Evolutionary conservation across 2,888 invertebrate genomes (phyloP), one percentile per base, ranked within the genome.

Genomic region (Caenorhabditis sp.): DNA sequence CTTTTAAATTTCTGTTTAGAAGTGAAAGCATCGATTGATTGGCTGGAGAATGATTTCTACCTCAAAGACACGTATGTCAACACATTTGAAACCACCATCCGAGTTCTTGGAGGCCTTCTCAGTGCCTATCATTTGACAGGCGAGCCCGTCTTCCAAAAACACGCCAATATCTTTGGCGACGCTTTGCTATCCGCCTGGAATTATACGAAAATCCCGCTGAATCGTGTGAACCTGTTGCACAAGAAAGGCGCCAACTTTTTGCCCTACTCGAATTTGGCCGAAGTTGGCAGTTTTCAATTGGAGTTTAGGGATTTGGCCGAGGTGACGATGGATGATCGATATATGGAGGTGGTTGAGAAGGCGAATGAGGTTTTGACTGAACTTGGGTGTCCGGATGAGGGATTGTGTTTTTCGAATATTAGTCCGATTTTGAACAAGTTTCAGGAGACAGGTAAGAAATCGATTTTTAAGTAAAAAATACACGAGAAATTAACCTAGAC

Each of bases 341-440:
- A 93, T 89, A 95, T 95, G 94, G 91, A 93, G 84, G 92, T 93
- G 3, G 93, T 92, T 0, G 91, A 93, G 50, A 92, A 92, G 74
- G 95, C 97, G 0, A 95, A 95, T 0, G 91, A 93, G 83, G 94
- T 94, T 88, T 91, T 97, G 14, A 96, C 96, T 88, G 91, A 91
- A 12, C 89, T 95, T 60, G 85, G 83, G 7, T 87, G 87, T 14
- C 43, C 43, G 5, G 43, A 17, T 59, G 93, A 94, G 85, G 97
- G 97, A 1, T 90, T 99, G 62, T 97, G 99, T 81, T 97, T 97
- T 21, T 97, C 97, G 88, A 97, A 95, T 89, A 95, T 99, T 74
- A 96, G 95, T 88, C 94, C 97, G 0, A 93, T 93, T 86, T 93
- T 93, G 0, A 97, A 97, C 0, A 91, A 92, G 50, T 96, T 97